phyloP scores from a whole-genome alignment of 1,140 invertebrate species.

The Tetramorium simillimum region DNA sequence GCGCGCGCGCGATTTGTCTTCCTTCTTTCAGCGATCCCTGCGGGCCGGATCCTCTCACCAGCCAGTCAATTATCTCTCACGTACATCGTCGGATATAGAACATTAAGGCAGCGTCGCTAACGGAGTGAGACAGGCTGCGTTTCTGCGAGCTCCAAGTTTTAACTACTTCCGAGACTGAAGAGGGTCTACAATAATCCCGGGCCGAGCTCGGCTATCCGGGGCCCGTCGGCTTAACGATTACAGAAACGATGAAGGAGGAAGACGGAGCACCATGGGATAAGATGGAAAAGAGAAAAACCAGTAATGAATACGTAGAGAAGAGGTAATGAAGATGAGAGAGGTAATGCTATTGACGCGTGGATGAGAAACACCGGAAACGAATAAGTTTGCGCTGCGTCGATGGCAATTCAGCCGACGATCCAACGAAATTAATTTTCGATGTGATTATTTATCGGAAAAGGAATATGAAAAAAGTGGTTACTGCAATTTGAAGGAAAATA shows the following conservation, averaged over 20 bases:
- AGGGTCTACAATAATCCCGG: constrained; percentile 70
- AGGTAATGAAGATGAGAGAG: constrained; percentile 35
- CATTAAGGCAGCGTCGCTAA: constrained; percentile 68
- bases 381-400: constrained; percentile 30
- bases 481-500: not conserved
- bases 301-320: constrained; percentile 18
- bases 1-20: constrained; percentile 11
- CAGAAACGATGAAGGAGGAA: constrained; percentile 20
- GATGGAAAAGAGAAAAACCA: not conserved
- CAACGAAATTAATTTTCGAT: not conserved
- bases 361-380: constrained; percentile 48
- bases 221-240: constrained; percentile 60
- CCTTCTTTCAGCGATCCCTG: not conserved
- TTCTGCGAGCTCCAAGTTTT: constrained; percentile 68
- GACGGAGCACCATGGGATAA: constrained; percentile 15
- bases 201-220: constrained; percentile 22
- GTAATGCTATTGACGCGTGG: constrained; percentile 31
- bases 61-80: constrained; percentile 71
- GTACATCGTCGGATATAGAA: constrained; percentile 71
- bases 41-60: constrained; percentile 9
- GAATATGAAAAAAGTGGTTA: not conserved
- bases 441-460: not conserved
- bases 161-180: constrained; percentile 75
- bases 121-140: constrained; percentile 50
- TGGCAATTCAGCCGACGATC: not conserved